These are phyloP conservation scores for Phthorimaea operculella DNA, from an alignment of 1,140 invertebrate genomes.

Conservation along the genomic window DNA sequence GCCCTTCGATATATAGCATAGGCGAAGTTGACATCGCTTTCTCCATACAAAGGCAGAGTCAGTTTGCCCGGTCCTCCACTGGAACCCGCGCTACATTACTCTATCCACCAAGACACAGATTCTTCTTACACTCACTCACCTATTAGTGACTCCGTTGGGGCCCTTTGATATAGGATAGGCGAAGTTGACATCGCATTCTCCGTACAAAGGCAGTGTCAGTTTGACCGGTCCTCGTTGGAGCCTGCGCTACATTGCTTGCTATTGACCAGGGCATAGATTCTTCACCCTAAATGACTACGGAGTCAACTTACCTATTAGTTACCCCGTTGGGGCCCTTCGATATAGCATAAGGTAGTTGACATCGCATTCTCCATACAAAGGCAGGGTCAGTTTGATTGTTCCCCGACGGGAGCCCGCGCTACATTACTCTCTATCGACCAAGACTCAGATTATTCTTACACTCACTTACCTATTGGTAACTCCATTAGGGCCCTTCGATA, in stretches of 20 bases:
- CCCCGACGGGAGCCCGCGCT: slow-evolving; percentile 41
- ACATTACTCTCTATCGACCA: slow-evolving; percentile 71
- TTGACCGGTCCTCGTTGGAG: too few species aligned
- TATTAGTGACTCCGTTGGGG: slow-evolving; percentile 47
- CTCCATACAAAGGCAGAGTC: slow-evolving; percentile 44
- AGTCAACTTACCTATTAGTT: slow-evolving; percentile 44
- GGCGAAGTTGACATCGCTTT: slow-evolving; percentile 60
- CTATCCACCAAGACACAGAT: too few species aligned
- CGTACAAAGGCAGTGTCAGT: slow-evolving; percentile 45
- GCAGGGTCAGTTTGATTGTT: slow-evolving; percentile 41
- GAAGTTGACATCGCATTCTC: slow-evolving; percentile 59
- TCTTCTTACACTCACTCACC: slow-evolving; percentile 29
- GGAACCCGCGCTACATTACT: slow-evolving; percentile 64
- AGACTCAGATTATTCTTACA: too few species aligned
- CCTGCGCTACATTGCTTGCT: too few species aligned
- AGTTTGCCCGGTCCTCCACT: slow-evolving; percentile 35
- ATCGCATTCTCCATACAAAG: slow-evolving; percentile 52
- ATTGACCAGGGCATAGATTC: too few species aligned
- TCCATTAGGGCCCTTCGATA: slow-evolving; percentile 42
- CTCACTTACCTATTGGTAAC: slow-evolving; percentile 54
- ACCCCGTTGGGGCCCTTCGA: slow-evolving; percentile 40
- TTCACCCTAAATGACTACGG: too few species aligned
- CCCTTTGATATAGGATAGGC: slow-evolving; percentile 53
- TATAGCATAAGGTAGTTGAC: slow-evolving; percentile 59
- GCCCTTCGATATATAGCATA: slow-evolving; percentile 48